Evolutionary conservation across 37 sponge, comb jelly and placozoan genomes (phyloP).

Genomic region (Amphimedon queenslandica): DNA sequence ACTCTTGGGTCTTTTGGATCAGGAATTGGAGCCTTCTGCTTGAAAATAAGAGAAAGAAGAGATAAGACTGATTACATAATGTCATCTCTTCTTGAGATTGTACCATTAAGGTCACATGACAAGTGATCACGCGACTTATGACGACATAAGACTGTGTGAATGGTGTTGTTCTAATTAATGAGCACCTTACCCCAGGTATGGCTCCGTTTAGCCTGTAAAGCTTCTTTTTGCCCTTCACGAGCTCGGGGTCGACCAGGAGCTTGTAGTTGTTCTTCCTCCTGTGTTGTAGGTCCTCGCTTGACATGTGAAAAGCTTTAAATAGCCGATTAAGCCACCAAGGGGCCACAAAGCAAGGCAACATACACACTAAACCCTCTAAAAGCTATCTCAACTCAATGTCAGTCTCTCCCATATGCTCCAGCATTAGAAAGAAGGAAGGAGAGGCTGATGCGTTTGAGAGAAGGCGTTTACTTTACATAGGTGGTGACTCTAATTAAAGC

Average conservation of each 20-base stretch:
- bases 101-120: neutral
- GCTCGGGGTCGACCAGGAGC: conserved; percentile 73
- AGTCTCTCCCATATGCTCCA: no score
- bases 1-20: conserved; percentile 57
- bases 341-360: no score
- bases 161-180: neutral
- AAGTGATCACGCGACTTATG: neutral
- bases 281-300: conserved; percentile 10
- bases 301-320: conserved; percentile 29
- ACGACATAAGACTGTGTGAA: neutral
- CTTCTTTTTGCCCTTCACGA: conserved; percentile 69
- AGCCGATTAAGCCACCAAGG: no score
- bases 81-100: neutral
- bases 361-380: no score
- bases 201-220: conserved; percentile 63
- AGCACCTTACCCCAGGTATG: conserved; percentile 54
- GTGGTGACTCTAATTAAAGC: no score
- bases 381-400: no score
- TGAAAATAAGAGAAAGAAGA: neutral
- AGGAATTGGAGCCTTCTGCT: conserved; percentile 49
- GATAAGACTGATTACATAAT: neutral
- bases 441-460: no score
- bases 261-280: conserved; percentile 84
- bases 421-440: no score
- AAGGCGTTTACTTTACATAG: no score